Conservation (phyloP, 2,113 vertebrate genomes). For the Siniperca chuatsi region DNA sequence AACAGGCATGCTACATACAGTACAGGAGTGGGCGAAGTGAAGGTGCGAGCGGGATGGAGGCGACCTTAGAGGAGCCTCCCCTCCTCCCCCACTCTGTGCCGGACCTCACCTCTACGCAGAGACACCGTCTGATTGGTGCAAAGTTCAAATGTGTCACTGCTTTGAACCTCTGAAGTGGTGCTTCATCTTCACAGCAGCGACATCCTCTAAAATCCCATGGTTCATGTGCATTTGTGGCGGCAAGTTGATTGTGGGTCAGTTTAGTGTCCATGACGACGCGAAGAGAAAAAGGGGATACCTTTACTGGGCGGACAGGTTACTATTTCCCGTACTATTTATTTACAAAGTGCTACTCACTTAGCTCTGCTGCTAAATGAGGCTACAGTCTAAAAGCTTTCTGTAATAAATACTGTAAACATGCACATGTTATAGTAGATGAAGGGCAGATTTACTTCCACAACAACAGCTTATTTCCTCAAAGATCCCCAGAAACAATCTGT, state of each 20-base stretch:
- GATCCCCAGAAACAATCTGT: background rate
- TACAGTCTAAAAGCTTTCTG: constrained; percentile 49
- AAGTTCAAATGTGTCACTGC: constrained; percentile 10
- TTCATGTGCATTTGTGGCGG: constrained; percentile 7
- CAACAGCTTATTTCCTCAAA: constrained; percentile 34
- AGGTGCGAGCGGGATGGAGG: background rate
- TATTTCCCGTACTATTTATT: constrained; percentile 33
- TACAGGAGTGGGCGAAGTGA: constrained; percentile 29
- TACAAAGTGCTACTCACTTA: constrained; percentile 61
- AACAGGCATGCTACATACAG: constrained; percentile 76
- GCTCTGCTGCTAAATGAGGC: constrained; percentile 48
- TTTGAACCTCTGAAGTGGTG: background rate
- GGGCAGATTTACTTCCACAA: constrained; percentile 15
- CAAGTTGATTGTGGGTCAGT: constrained; percentile 1
- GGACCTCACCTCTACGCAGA: constrained; percentile 8
- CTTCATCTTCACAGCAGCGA: background rate
- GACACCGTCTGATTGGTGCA: constrained; percentile 34
- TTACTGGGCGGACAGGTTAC: background rate
- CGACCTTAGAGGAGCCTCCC: background rate
- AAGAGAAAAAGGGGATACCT: background rate
- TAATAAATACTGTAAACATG: constrained; percentile 76
- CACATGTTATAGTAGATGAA: constrained; percentile 46
- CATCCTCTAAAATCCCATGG: background rate
- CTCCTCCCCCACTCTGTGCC: background rate
- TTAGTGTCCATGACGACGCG: background rate